Base-by-base conservation (phyloP, 2,113 vertebrate genomes). In the Pseudorectes ferrugineus region DNA sequence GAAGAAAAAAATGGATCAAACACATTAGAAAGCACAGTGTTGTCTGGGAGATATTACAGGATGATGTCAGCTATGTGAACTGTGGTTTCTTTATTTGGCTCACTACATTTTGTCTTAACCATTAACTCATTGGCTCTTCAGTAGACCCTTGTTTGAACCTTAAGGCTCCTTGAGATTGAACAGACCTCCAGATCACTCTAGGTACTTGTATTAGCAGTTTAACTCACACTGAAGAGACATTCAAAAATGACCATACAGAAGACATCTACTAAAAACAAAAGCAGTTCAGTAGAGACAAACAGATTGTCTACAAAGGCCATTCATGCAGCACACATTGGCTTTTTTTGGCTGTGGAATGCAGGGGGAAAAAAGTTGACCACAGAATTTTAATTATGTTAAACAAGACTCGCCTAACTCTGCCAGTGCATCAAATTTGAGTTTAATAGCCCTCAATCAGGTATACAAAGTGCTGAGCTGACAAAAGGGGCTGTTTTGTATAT, bases 41-140 rank as follows among this genome's bases (percentile, higher is more conserved):
- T 97, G 96, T 97, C 97, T 97, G 96, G 96, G 97, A 97, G 95
- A 97, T 97, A 96, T 96, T 97, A 88, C 40, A 94, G 91, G 62
- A 97, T 98, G 97, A 98, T 97, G 97, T 98, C 98, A 98, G 93
- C 75, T 94, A 92, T 95, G 76, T 85, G 95, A 97, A 98, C 97
- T 98, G 62, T 97, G 83, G 92, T 95, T 97, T 96, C 97, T 98
- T 98, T 97, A 98, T 97, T 94, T 97, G 94, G 83, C 78, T 97
- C 96, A 92, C 97, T 97, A 94, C 68, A 92, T 96, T 98, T 97
- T 96, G 92, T 96, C 95, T 94, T 97, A 97, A 97, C 96, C 74
- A 98, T 97, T 95, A 97, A 96, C 86, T 95, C 95, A 96, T 96
- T 97, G 97, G 79, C 86, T 98, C 88, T 94, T 94, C 94, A 93